Evolutionary conservation across 2,113 vertebrate species (phyloP).

Genomic region (Camelus dromedarius): DNA sequence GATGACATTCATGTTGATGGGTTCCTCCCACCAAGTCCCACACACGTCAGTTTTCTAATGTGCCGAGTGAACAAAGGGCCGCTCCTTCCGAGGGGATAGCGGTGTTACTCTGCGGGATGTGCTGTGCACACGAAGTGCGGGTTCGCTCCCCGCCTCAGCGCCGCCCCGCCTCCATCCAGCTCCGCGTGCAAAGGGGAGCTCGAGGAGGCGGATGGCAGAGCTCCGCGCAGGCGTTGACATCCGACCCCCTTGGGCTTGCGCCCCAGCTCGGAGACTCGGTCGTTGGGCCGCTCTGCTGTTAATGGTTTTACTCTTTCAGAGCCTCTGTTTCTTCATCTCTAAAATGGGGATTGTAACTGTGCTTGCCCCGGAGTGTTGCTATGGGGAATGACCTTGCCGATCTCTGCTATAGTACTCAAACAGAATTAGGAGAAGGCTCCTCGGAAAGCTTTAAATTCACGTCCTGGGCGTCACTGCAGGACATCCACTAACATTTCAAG

Average conservation of each 20-base stretch:
- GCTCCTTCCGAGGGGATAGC: not conserved
- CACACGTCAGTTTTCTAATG: not conserved
- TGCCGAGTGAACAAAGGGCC: not conserved
- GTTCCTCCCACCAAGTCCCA: not conserved
- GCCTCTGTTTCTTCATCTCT: not conserved
- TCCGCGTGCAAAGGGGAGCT: not conserved
- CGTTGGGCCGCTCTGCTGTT: not conserved
- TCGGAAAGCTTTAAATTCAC: not conserved
- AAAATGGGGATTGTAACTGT: not conserved
- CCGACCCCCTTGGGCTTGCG: not conserved
- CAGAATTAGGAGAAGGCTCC: not conserved
- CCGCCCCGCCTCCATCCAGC: not conserved
- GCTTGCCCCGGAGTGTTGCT: not conserved
- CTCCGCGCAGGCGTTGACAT: not conserved
- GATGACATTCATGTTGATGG: not conserved
- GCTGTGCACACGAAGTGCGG: not conserved
- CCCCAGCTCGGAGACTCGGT: not conserved
- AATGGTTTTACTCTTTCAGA: not conserved
- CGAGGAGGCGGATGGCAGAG: not conserved
- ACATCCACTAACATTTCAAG: not conserved
- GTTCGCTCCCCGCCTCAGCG: not conserved
- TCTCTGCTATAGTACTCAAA: not conserved
- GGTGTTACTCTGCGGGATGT: accelerated
- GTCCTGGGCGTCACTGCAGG: not conserved
- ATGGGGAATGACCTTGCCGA: not conserved